phyloP scores from a whole-genome alignment of 1,140 invertebrate species.

The Pachyrhynchus sulphureomaculatus region DNA sequence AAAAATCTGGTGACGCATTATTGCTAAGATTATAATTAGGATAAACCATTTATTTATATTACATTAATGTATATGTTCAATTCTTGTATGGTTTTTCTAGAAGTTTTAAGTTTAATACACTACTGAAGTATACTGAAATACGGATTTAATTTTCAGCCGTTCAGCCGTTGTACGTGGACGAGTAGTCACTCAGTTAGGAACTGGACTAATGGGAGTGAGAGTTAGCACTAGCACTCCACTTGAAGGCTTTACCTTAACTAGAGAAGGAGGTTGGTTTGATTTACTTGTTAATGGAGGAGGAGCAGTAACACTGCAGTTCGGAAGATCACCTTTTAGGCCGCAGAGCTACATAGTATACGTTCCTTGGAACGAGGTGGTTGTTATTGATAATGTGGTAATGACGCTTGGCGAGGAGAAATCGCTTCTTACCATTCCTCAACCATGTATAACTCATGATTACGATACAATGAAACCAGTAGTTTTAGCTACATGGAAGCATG shows the following conservation, averaged over 20 bases:
- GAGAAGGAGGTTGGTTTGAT: constrained; percentile 93
- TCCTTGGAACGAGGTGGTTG: constrained; percentile 96
- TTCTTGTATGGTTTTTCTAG: too few species aligned
- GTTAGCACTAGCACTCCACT: constrained; percentile 86
- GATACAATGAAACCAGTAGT: constrained; percentile 93
- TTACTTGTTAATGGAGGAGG: constrained; percentile 96
- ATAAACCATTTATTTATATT: too few species aligned
- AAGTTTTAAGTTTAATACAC: too few species aligned
- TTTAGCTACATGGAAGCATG: constrained; percentile 93
- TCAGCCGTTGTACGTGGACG: constrained; percentile 93
- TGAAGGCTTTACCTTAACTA: constrained; percentile 92
- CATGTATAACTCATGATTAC: constrained; percentile 88
- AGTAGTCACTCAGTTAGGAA: constrained; percentile 86
- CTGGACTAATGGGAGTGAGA: constrained; percentile 89
- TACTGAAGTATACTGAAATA: too few species aligned
- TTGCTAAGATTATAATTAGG: too few species aligned
- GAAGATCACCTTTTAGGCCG: constrained; percentile 86
- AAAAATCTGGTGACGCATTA: too few species aligned
- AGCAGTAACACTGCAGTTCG: constrained; percentile 91
- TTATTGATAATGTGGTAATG: constrained; percentile 86
- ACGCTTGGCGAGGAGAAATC: constrained; percentile 78
- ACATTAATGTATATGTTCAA: too few species aligned
- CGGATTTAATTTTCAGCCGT: constrained; percentile 81
- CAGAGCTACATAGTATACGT: constrained; percentile 91
- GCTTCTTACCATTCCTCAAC: constrained; percentile 62